These are phyloP conservation scores for Antigone vipio DNA, from an alignment of 2,113 vertebrate genomes.

Conservation along the genomic window DNA sequence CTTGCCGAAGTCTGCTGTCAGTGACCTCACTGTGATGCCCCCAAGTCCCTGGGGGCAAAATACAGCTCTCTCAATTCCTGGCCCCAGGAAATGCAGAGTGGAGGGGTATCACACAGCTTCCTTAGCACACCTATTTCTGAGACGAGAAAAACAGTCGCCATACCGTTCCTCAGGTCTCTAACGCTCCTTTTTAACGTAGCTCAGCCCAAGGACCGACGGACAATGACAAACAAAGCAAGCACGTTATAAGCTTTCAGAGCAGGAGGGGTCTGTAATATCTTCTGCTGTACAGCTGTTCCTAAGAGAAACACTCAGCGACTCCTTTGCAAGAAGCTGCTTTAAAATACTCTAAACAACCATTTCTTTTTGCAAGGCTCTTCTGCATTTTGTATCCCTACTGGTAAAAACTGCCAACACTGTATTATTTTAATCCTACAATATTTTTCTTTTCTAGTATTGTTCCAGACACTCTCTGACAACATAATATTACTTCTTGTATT, in stretches of 20 bases:
- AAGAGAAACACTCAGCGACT: background rate
- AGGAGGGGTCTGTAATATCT: background rate
- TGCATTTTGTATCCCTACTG: background rate
- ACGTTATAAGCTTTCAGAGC: background rate
- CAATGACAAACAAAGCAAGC: background rate
- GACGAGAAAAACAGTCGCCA: background rate
- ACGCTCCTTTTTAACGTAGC: background rate
- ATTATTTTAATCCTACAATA: background rate
- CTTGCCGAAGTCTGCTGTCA: background rate
- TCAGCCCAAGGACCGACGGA: background rate
- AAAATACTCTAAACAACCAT: background rate
- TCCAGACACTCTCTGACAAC: background rate
- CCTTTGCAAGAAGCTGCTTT: background rate
- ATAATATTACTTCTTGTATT: background rate
- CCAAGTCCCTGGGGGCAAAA: background rate
- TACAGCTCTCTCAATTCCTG: background rate
- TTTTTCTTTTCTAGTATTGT: background rate
- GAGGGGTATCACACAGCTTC: background rate
- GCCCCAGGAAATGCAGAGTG: background rate
- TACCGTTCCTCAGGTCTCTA: background rate
- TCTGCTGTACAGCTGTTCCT: background rate
- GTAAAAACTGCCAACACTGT: background rate
- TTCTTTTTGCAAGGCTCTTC: background rate
- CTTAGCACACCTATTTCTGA: background rate
- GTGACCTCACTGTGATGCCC: background rate